Evolutionary conservation across 2,113 vertebrate species (phyloP).

Genomic region (Hypocryptadius cinnamomeus): DNA sequence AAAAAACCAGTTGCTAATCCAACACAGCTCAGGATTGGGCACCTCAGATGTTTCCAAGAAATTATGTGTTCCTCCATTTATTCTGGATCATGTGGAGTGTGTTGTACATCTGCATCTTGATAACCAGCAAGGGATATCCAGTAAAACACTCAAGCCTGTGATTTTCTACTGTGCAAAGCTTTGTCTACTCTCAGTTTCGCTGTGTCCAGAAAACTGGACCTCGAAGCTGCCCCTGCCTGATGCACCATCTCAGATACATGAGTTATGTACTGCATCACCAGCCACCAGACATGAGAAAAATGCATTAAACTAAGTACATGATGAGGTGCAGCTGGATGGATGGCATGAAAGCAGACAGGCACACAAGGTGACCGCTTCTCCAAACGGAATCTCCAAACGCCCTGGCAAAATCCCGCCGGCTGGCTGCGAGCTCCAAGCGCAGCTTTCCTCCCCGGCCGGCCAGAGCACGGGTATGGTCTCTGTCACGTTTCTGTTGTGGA

Average conservation of each 20-base stretch:
- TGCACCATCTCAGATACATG: neutral
- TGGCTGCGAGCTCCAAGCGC: neutral
- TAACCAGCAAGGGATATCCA: neutral
- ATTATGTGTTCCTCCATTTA: neutral
- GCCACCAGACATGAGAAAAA: neutral
- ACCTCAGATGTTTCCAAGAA: neutral
- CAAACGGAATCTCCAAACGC: neutral
- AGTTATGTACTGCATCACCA: neutral
- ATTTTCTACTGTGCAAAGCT: neutral
- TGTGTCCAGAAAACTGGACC: neutral
- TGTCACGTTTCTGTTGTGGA: neutral
- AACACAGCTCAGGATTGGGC: neutral
- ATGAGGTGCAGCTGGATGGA: neutral
- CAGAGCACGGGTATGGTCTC: accelerated
- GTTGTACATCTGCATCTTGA: neutral
- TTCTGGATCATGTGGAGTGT: neutral
- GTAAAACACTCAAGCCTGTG: neutral
- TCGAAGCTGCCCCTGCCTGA: neutral
- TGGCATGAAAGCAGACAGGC: neutral
- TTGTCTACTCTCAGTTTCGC: neutral
- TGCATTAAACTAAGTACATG: neutral
- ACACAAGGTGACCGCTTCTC: neutral
- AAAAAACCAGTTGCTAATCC: neutral
- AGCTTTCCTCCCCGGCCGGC: neutral
- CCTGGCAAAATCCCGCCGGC: accelerated